A percentile compares a stretch with the other conserved stretches of the same genome.
These are phyloP conservation scores for Drosophila sechellia DNA, from an alignment of 1,140 invertebrate species.

Conservation along the genomic window DNA sequence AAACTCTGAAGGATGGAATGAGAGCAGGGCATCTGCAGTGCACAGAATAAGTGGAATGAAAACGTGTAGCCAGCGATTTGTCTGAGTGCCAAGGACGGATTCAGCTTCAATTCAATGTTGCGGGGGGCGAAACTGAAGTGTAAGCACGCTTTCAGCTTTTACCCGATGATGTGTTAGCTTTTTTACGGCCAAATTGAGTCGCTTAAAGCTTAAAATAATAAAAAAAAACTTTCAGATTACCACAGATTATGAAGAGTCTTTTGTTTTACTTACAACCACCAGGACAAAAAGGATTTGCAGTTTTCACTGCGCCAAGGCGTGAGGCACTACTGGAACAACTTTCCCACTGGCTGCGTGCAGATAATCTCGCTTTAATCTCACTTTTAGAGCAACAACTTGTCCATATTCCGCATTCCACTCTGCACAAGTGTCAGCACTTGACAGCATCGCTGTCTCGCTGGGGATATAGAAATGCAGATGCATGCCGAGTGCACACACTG, in stretches of 20 bases:
- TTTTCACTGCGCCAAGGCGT: constrained; percentile 12
- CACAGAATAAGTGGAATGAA: constrained; percentile 13
- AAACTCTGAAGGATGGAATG: constrained; percentile 36
- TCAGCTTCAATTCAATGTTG: constrained; percentile 42
- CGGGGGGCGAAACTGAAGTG: neutral
- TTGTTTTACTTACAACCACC: constrained; percentile 26
- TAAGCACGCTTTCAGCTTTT: constrained; percentile 6
- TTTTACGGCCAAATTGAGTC: constrained; percentile 19
- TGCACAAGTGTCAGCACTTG: constrained; percentile 55
- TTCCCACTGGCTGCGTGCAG: constrained; percentile 9
- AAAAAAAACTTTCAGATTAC: neutral
- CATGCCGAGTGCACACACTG: constrained; percentile 51
- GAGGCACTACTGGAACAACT: constrained; percentile 11
- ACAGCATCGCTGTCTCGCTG: constrained; percentile 39
- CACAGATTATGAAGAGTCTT: constrained; percentile 11
- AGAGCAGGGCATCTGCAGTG: constrained; percentile 1
- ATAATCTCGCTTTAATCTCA: constrained; percentile 37
- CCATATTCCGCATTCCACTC: constrained; percentile 12
- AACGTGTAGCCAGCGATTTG: constrained; percentile 62
- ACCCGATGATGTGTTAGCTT: constrained; percentile 27
- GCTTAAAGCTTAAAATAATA: constrained; percentile 12
- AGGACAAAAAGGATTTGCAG: constrained; percentile 2
- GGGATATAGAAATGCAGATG: constrained; percentile 61
- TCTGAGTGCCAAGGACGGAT: constrained; percentile 58
- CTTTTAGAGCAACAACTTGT: constrained; percentile 45